These are phyloP conservation scores for Pilophorus perplexus DNA, from an alignment of 2,888 invertebrate species.

Conservation along the genomic window DNA sequence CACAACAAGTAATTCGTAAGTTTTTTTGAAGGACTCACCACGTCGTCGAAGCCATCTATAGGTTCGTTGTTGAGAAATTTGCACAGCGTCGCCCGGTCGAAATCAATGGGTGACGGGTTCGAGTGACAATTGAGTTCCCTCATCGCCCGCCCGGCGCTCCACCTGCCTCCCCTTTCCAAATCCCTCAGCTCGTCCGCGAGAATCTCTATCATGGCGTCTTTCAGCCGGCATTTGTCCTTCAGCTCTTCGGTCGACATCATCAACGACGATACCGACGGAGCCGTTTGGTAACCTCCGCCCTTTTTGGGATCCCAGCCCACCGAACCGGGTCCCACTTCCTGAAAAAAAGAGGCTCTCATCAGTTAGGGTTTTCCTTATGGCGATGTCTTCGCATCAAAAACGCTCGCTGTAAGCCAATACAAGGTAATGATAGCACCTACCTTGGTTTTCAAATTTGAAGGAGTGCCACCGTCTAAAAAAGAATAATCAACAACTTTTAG, in stretches of 20 bases:
- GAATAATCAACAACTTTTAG: neutral
- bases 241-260: constrained; percentile 41
- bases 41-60: constrained; percentile 19
- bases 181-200: constrained; percentile 47
- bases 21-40: constrained; percentile 7
- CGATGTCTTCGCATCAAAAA: too few species aligned
- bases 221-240: constrained; percentile 43
- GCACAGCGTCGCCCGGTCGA: constrained; percentile 46
- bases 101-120: constrained; percentile 45
- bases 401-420: too few species aligned
- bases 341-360: constrained; percentile 6
- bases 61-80: constrained; percentile 45
- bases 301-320: constrained; percentile 41
- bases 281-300: constrained; percentile 22
- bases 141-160: constrained; percentile 41
- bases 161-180: constrained; percentile 40
- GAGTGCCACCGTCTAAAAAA: constrained; percentile 43
- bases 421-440: too few species aligned
- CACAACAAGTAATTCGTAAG: too few species aligned
- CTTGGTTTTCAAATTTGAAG: constrained; percentile 39
- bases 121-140: constrained; percentile 36
- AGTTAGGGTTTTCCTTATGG: neutral
- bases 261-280: constrained; percentile 40
- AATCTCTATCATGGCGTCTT: constrained; percentile 47
- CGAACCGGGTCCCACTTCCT: constrained; percentile 44